These are phyloP conservation scores for Ryuthela nishihirai DNA, from an alignment of 2,888 invertebrate species.

Conservation along the genomic window DNA sequence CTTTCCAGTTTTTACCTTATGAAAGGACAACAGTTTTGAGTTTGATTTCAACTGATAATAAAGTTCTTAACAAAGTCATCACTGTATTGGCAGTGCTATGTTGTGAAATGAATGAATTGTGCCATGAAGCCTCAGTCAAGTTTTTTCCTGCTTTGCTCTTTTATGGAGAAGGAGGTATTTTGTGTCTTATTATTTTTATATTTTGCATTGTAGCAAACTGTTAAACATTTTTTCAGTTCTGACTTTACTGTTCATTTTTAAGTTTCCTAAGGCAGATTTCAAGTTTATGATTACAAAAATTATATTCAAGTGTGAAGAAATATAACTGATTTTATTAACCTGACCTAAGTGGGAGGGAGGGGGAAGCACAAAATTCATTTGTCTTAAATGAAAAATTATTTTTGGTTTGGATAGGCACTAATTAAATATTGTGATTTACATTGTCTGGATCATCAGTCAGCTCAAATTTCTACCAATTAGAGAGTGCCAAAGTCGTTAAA, in stretches of 20 bases:
- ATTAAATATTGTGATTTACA: too few relatives aligned
- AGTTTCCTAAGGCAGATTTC: not conserved
- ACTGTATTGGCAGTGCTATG: slow-evolving; percentile 74
- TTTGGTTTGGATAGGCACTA: too few relatives aligned
- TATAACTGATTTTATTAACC: too few relatives aligned
- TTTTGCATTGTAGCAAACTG: not conserved
- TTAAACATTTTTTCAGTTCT: not conserved
- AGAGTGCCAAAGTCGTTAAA: too few relatives aligned
- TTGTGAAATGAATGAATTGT: slow-evolving; percentile 67
- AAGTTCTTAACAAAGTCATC: slow-evolving; percentile 61
- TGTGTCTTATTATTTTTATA: slow-evolving; percentile 21
- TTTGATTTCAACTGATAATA: slow-evolving; percentile 77
- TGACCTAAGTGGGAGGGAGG: too few relatives aligned
- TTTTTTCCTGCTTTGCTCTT: slow-evolving; percentile 61
- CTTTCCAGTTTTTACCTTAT: slow-evolving; percentile 54
- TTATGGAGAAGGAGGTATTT: slow-evolving; percentile 65
- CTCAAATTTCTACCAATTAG: too few relatives aligned
- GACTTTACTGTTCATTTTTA: not conserved
- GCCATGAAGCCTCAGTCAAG: slow-evolving; percentile 61
- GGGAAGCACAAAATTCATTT: too few relatives aligned
- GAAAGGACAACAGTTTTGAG: slow-evolving; percentile 66
- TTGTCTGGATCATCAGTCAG: too few relatives aligned
- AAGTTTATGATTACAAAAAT: too few relatives aligned
- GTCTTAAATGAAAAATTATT: too few relatives aligned
- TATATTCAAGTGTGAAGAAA: too few relatives aligned